Conservation (phyloP, 2,888 invertebrate species). For the Diaprepes abbreviatus region DNA sequence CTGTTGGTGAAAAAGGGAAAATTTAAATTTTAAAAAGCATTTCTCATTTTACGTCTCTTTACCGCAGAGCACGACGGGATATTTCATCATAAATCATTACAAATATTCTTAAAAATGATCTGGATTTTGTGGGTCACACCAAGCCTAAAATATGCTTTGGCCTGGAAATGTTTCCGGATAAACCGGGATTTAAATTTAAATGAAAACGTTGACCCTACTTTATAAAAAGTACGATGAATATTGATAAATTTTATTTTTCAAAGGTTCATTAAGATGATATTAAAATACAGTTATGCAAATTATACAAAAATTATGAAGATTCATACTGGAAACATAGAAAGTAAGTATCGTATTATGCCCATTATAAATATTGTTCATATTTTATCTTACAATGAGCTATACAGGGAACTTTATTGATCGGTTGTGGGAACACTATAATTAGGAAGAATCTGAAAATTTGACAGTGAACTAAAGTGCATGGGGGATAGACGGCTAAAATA, state of each 20-base stretch:
- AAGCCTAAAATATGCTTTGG: constrained; percentile 31
- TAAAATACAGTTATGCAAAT: background rate
- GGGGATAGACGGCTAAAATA: too few relatives aligned
- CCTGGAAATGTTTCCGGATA: constrained; percentile 29
- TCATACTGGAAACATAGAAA: too few relatives aligned
- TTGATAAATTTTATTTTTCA: constrained; percentile 2
- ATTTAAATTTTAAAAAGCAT: constrained; percentile 20
- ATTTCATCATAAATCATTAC: constrained; percentile 28
- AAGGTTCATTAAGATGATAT: background rate
- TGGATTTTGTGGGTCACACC: constrained; percentile 31
- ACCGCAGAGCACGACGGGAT: background rate
- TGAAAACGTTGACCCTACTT: constrained; percentile 15
- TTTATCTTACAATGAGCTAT: too few relatives aligned
- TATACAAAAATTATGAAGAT: too few relatives aligned
- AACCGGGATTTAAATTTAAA: constrained; percentile 31
- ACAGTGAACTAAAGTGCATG: too few relatives aligned
- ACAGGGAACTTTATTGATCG: too few relatives aligned
- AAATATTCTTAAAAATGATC: constrained; percentile 26
- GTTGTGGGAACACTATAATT: too few relatives aligned
- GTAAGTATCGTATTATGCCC: too few relatives aligned
- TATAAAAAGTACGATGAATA: constrained; percentile 2
- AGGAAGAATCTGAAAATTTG: too few relatives aligned
- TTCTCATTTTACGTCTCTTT: background rate
- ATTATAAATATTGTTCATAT: too few relatives aligned
- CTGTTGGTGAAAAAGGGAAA: background rate